Base-by-base conservation (phyloP, 2,113 vertebrate genomes). In the Zootoca vivipara region DNA sequence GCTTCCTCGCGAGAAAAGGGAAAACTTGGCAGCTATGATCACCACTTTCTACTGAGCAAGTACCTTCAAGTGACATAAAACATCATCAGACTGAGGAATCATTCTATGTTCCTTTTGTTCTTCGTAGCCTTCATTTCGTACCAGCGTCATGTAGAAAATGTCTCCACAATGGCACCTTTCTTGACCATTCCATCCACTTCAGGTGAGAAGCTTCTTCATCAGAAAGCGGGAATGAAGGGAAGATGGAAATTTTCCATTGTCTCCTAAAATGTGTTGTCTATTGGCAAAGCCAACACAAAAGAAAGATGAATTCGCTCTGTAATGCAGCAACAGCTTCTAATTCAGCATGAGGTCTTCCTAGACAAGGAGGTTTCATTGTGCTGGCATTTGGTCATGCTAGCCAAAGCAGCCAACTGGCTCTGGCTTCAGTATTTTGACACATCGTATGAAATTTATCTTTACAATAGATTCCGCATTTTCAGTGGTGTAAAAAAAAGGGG, bases 301-400 rank as follows among this genome's bases (percentile, higher is more conserved):
- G 82, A 15, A 92, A 94, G 81, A 94, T 2, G 0, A 90, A 91
- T 92, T 87, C 35, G 67, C 86, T 92, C 91, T 91, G 82, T 89
- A 75, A 90, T 89, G 92, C 86, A 88, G 92, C 91, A 92, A 95
- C 94, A 94, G 95, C 94, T 95, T 96, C 93, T 86, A 86, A 91
- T 95, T 95, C 95, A 96, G 95, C 94, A 94, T 96, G 94, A 94
- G 92, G 95, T 95, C 95, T 91, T 89, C 87, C 89, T 94, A 93
- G 91, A 84, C 87, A 95, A 92, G 56, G 70, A 93, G 92, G 89
- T 93, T 90, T 93, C 73, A 91, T 85, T 13, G 91, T 92, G 46
- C 77, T 95, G 92, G 93, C 93, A 93, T 91, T 95, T 95, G 88
- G 87, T 95, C 93, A 91, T 85, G 87, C 73, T 89, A 91, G 92